phyloP scores from a whole-genome alignment of 2,797 vertebrate genomes.

The Ambastaia sidthimunki region DNA sequence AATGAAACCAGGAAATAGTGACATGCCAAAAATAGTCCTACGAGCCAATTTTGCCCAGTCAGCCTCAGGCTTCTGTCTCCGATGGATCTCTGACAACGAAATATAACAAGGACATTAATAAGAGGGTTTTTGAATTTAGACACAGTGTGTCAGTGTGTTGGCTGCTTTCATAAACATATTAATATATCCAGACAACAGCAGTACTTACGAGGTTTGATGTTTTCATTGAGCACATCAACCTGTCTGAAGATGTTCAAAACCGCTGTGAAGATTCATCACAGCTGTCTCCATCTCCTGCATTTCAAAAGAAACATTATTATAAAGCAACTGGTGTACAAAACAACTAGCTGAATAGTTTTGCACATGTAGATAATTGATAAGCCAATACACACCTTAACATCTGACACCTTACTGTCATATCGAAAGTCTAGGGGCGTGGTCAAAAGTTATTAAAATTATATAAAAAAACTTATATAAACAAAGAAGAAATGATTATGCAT shows the following conservation, averaged over 20 bases:
- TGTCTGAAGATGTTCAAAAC: constrained; percentile 85
- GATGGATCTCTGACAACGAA: constrained; percentile 86
- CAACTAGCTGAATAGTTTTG: background rate
- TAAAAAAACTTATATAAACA: too few species aligned
- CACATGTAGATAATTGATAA: background rate
- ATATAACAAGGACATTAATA: background rate
- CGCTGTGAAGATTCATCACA: constrained; percentile 79
- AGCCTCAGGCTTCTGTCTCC: constrained; percentile 90
- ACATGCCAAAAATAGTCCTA: constrained; percentile 20
- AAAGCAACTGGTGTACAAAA: background rate
- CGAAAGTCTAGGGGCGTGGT: background rate
- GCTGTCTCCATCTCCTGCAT: constrained; percentile 80
- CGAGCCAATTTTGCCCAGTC: constrained; percentile 93
- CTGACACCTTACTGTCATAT: background rate
- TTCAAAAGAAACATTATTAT: background rate
- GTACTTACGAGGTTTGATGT: constrained; percentile 88
- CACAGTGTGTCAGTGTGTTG: too few species aligned
- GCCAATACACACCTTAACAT: too few species aligned
- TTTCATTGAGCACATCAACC: constrained; percentile 86
- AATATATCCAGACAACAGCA: background rate
- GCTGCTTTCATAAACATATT: background rate
- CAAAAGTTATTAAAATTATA: too few species aligned
- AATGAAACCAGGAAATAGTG: too few species aligned
- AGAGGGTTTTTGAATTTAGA: background rate
- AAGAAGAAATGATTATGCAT: too few species aligned